A percentile compares a stretch with the other conserved stretches of the same genome.
These are phyloP conservation scores for Hirudo medicinalis DNA, from an alignment of 1,140 invertebrate genomes.

Conservation along the genomic window DNA sequence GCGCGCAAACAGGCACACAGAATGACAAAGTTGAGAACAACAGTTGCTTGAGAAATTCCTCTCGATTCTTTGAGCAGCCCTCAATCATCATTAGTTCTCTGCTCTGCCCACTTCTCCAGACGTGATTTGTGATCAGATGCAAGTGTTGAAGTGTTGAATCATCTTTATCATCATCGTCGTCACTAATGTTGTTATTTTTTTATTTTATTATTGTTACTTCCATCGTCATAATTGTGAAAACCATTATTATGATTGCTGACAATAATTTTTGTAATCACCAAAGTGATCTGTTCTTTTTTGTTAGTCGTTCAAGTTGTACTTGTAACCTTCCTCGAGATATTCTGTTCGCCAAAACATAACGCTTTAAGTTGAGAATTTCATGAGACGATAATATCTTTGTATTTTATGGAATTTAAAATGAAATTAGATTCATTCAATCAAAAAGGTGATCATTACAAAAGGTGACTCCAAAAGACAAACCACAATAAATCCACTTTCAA, in stretches of 20 bases:
- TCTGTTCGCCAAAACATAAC: no score
- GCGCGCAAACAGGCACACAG: neutral
- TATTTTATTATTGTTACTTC: neutral
- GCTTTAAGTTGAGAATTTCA: no score
- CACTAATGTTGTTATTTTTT: neutral
- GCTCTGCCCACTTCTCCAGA: neutral
- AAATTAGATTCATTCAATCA: no score
- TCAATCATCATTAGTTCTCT: neutral
- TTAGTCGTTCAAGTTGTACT: no score
- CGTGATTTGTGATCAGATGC: neutral
- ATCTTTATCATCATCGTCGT: neutral
- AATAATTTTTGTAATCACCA: neutral
- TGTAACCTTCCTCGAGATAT: no score
- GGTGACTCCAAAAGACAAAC: no score
- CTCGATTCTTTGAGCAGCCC: neutral
- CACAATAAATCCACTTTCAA: no score
- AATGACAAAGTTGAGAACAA: neutral
- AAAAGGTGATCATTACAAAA: no score
- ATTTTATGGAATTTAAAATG: no score
- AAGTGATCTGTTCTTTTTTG: no score
- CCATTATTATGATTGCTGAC: neutral
- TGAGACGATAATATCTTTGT: no score
- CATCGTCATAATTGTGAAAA: neutral
- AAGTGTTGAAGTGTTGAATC: neutral
- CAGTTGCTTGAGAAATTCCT: neutral